phyloP scores from a whole-genome alignment of 1,140 invertebrate genomes.

The Zophobas atratus region DNA sequence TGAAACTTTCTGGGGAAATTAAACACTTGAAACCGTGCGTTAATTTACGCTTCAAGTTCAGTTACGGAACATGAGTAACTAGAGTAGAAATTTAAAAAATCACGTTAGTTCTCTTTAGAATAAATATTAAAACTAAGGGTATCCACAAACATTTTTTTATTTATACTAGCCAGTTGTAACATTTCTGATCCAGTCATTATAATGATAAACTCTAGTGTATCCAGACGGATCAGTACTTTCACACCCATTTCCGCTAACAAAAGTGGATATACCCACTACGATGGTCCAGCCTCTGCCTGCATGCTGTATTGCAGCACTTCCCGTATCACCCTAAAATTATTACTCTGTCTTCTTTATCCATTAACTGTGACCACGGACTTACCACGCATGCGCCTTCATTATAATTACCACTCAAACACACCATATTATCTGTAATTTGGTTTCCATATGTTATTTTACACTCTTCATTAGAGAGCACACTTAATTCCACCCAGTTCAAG shows the following conservation, averaged over 20 bases:
- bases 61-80: no score
- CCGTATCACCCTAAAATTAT: constrained; percentile 9
- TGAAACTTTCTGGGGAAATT: no score
- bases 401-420: constrained; percentile 24
- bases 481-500: neutral
- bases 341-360: neutral
- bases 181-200: constrained; percentile 1
- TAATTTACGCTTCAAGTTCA: no score
- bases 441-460: constrained; percentile 1
- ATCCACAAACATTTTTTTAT: neutral
- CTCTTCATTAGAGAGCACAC: neutral
- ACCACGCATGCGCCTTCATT: constrained; percentile 20
- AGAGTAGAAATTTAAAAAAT: no score
- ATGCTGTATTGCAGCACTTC: neutral
- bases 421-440: constrained; percentile 12
- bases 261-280: constrained; percentile 1
- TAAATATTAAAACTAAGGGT: neutral
- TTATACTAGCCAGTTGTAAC: neutral
- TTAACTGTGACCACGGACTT: neutral
- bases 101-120: no score
- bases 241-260: constrained; percentile 17
- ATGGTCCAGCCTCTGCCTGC: neutral
- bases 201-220: constrained; percentile 10
- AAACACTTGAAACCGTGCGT: no score
- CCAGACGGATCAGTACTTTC: constrained; percentile 28